These are phyloP conservation scores for Plagodis dolabraria DNA, from an alignment of 2,888 invertebrate species.

Conservation along the genomic window DNA sequence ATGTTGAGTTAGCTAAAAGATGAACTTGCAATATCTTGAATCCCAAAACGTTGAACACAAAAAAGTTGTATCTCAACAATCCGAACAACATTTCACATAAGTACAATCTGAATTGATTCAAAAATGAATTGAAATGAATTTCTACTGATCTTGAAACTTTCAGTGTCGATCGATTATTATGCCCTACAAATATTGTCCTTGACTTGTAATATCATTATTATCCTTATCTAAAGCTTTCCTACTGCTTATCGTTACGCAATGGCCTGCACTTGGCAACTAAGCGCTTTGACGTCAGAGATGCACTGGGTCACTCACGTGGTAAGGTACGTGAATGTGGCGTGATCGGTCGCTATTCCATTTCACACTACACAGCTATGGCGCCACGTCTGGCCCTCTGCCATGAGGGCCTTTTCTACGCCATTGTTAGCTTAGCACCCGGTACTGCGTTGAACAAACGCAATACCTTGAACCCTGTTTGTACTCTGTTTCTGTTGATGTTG, in stretches of 20 bases:
- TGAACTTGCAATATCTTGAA: no score
- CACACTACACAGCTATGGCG: neutral
- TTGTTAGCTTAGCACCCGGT: no score
- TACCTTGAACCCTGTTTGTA: no score
- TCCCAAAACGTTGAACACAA: no score
- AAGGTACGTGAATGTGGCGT: neutral
- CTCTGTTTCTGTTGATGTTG: no score
- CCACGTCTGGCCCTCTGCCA: constrained; percentile 6
- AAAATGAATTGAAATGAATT: no score
- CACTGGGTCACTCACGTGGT: constrained; percentile 26
- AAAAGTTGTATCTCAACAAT: no score
- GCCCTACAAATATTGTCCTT: constrained; percentile 14
- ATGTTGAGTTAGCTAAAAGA: no score
- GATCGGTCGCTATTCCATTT: constrained; percentile 1
- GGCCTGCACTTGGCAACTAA: constrained; percentile 42
- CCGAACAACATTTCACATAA: no score
- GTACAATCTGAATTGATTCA: no score
- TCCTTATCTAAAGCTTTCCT: constrained; percentile 25
- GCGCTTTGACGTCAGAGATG: constrained; percentile 32
- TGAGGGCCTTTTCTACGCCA: neutral
- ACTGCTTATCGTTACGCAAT: constrained; percentile 20
- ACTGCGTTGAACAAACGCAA: no score
- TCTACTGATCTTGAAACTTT: no score
- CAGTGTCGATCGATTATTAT: neutral
- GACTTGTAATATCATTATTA: constrained; percentile 16